A percentile compares a stretch with the other conserved stretches of the same genome.
These are phyloP conservation scores for Lamellibrachia luymesi DNA, from an alignment of 1,140 invertebrate genomes.

Conservation along the genomic window DNA sequence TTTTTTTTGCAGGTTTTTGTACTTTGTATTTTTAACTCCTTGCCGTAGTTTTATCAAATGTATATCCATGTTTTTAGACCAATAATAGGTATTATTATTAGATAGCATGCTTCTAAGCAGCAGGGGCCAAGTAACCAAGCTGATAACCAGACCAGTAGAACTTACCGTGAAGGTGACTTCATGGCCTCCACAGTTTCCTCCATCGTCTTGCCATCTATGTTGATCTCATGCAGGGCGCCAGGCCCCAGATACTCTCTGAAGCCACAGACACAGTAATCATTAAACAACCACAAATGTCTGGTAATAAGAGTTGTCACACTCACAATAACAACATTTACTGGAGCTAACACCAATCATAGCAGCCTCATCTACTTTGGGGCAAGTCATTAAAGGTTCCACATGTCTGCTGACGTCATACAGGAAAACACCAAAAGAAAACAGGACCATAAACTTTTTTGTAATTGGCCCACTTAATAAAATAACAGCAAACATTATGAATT, in stretches of 20 bases:
- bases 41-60: too few species aligned
- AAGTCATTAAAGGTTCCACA: not conserved
- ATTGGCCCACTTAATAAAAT: too few species aligned
- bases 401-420: too few species aligned
- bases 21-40: too few species aligned
- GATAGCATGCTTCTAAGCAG: too few species aligned
- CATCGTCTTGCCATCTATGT: slow-evolving; percentile 96
- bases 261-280: slow-evolving; percentile 37
- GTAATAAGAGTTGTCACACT: not conserved
- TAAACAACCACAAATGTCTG: not conserved
- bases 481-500: too few species aligned
- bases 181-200: slow-evolving; percentile 85
- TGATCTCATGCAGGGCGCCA: slow-evolving; percentile 93
- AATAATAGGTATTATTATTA: too few species aligned
- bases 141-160: not conserved
- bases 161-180: slow-evolving; percentile 57
- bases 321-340: not conserved
- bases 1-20: too few species aligned
- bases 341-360: not conserved
- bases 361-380: not conserved
- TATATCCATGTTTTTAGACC: too few species aligned
- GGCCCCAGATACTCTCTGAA: slow-evolving; percentile 89
- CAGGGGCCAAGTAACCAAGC: too few species aligned
- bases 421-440: too few species aligned
- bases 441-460: too few species aligned